A percentile compares a stretch with the other conserved stretches of the same genome.
Conservation (phyloP, 37 sponge, comb jelly and placozoan genomes). For the Chondrilla cf. caribensis region DNA sequence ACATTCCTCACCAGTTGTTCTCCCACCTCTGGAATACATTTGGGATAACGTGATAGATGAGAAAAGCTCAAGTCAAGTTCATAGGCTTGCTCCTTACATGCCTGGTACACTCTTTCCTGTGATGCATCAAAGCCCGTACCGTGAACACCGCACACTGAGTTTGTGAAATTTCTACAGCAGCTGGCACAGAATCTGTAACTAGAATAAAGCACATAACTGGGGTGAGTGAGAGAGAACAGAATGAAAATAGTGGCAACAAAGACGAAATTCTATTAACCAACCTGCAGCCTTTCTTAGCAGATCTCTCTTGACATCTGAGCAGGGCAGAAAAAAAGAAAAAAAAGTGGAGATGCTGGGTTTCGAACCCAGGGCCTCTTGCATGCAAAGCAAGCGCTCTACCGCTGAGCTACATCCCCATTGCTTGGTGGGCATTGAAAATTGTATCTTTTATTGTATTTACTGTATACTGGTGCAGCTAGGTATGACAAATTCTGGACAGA, state of each 20-base stretch:
- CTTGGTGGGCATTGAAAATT: background rate
- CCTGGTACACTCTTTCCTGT: conserved; percentile 26
- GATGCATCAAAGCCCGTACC: conserved; percentile 59
- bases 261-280: too few relatives aligned
- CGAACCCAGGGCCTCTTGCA: conserved; percentile 51
- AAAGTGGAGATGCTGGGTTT: conserved; percentile 44
- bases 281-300: conserved; percentile 67
- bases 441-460: background rate
- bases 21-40: conserved; percentile 40
- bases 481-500: too few relatives aligned
- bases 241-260: too few relatives aligned
- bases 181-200: conserved; percentile 57
- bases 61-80: conserved; percentile 42
- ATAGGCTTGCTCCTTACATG: conserved; percentile 21
- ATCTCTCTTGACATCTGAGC: conserved; percentile 32
- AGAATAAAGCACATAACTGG: too few relatives aligned
- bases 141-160: conserved; percentile 54
- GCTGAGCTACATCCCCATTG: conserved; percentile 44
- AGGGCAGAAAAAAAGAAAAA: background rate
- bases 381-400: conserved; percentile 56
- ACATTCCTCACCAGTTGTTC: conserved; percentile 55
- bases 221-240: background rate
- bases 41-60: conserved; percentile 54
- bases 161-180: conserved; percentile 43
- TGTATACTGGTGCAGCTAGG: too few relatives aligned